Evolutionary conservation across 1,140 invertebrate genomes (phyloP), one percentile per base, ranked within the genome.

Genomic region (Drosophila virilis): DNA sequence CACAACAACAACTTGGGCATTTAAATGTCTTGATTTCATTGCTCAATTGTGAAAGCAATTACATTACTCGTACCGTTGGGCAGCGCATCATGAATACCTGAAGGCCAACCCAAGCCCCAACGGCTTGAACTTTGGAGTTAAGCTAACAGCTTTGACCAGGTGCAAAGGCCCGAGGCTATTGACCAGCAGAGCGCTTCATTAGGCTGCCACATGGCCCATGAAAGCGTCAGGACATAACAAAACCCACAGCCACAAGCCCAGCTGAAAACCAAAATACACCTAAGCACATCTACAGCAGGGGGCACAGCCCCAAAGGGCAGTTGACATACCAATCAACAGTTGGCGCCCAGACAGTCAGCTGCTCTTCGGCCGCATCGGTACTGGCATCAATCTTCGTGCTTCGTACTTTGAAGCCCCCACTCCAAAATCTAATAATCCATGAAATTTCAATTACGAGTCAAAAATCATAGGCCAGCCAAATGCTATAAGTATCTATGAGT

Each of bases 401-500:
- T 55, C 22, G 54, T 43, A 43, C 12, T 57, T 33, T 43, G 40
- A 33, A 28, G 22, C 4, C 6, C 55, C 55, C 12, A 12, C 15
- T 5, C 22, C 22, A 6, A 70, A 65, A 85, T 70, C 82, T 88
- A 86, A 86, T 83, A 88, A 89, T 89, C 80, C 84, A 72, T 88
- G 80, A 88, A 83, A 89, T 88, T 88, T 88, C 83, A 88, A 88
- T 83, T 88, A 72, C 79, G 52, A 80, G 73, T 83, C 77, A 66
- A 82, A 89, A 89, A 77, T 89, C 70, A 83, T 80, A 71, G 54
- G 51, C 65, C 32, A 61, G 17, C 28, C 46, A 40, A 48, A 8
- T 42, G 32, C 28, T 17, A 1, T 35, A 9, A 10, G 42, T 35
- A n/a, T 45, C 22, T 46, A 1, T 28, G 52, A 22, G 52, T 55